Conservation (phyloP, 2,113 vertebrate genomes). For the Vimba vimba region DNA sequence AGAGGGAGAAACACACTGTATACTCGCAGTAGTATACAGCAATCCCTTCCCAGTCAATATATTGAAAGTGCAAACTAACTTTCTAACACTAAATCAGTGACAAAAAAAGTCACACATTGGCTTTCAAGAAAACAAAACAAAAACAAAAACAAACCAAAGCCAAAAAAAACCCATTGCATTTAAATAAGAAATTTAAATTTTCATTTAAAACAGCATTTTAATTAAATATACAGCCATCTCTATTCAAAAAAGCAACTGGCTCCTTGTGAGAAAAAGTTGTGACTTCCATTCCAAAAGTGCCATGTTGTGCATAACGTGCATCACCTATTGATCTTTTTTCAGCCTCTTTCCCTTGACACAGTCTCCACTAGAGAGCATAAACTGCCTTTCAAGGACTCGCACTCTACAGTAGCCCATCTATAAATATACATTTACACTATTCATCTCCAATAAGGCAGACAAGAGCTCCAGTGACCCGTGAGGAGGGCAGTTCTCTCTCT, state of each 20-base stretch:
- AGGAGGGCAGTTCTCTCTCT: not conserved
- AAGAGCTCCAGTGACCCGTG: not conserved
- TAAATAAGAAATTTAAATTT: too few relatives aligned
- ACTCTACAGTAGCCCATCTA: conserved; percentile 1
- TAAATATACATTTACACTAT: conserved; percentile 18
- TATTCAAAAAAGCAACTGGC: too few relatives aligned
- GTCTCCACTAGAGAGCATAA: not conserved
- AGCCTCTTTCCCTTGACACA: not conserved
- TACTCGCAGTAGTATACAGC: not conserved
- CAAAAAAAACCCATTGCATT: too few relatives aligned
- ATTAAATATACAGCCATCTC: too few relatives aligned
- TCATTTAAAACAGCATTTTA: too few relatives aligned
- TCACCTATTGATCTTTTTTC: not conserved
- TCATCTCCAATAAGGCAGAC: conserved; percentile 1
- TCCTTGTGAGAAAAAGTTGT: too few relatives aligned
- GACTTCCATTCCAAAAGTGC: too few relatives aligned
- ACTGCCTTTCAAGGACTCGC: not conserved
- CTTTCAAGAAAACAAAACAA: too few relatives aligned
- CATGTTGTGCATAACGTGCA: too few relatives aligned
- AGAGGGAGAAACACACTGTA: too few relatives aligned
- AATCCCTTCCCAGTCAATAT: not conserved
- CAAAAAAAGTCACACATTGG: not conserved
- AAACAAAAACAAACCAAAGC: too few relatives aligned
- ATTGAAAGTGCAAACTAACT: not conserved
- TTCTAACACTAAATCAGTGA: not conserved